Evolutionary conservation across 2,113 vertebrate genomes (phyloP), one percentile per base, ranked within the genome.

Genomic region (sheep (Ovis aries)): DNA sequence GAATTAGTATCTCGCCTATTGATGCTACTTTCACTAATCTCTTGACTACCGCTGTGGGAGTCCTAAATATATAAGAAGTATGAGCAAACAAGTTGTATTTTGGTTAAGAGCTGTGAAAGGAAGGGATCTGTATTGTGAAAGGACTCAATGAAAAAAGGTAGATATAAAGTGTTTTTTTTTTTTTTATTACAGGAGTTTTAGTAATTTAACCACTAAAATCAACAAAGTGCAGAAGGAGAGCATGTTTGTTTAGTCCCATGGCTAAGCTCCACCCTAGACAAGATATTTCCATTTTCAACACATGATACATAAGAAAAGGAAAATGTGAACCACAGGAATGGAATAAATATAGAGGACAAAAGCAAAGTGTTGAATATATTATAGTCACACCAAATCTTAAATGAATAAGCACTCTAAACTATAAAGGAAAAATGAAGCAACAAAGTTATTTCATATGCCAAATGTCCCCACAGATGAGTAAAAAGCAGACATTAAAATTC

Each of bases 281-380:
- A 98, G 87, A 96, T 82, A 96, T 94, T 97, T 97, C 95, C 89
- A 97, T 97, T 98, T 97, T 97, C 86, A 97, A 91, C 52, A 95
- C 84, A 97, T 62, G 91, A 95, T 94, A 87, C 57, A 91, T 19
- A 93, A 88, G 90, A 90, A 93, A 87, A 96, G 95, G 85, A 96
- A 98, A 96, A 98, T 93, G 43, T 84, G 67, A 98, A 86, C 80
- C 92, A 96, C 81, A 97, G 80, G 62, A 96, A 97, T 94, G 83
- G 57, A 84, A 91, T 93, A 97, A 95, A 95, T 88, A 57, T 40
- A 52, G 94, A 97, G 25, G 80, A 97, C 45, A 97, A 97, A 91
- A 95, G 95, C 50, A 89, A 98, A 97, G 93, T 40, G 57, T 57
- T 94, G 77, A 80, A 89, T 94, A 95, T 84, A 94, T 60, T 90